Base-by-base conservation (phyloP, 2,113 vertebrate genomes). In the Choloepus hoffmanni region DNA sequence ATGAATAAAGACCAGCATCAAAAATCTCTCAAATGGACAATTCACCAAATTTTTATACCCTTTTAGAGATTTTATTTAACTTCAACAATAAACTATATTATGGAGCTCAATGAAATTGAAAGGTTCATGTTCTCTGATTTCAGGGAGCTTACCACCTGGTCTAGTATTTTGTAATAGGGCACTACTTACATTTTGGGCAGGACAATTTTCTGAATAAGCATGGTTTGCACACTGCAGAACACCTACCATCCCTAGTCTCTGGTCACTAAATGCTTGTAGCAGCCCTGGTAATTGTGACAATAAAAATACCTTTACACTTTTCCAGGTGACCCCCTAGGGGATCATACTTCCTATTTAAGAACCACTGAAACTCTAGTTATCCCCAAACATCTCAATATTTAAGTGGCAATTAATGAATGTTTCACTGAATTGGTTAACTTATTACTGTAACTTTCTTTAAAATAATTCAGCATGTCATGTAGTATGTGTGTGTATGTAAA, bases 371-470 rank as follows among this genome's bases (percentile, higher is more conserved):
- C 74, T 21, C 30, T 48, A 83, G 19, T 68, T 33, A 83, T 74
- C 30, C 43, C 28, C 36, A 88, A 88, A 74, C 67, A 83, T 86
- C 67, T 82, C 48, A 92, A 40, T 68, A 26, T 68, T 85, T 67
- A 70, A 67, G 45, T 23, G 90, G 40, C 40, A 93, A 74, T 74
- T 93, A 93, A 53, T 82, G 21, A 65, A 43, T 72, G 89, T 90
- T 90, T 90, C 48, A 86, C 3, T 90, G 33, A 96, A 74, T 23
- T 78, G 53, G 67, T 33, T 85, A 65, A 85, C 60, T 50, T 50
- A 50, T 50, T 50, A 50, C 48, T 33, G 40, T 90, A 28, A 82
- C 74, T 90, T 81, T 86, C 65, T 65, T 67, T 63, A 96, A 81
- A 67, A 60, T 68, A 65, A 85, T 19, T 28, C 58, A 58, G 24